phyloP scores from a whole-genome alignment of 64 coral and sea anemone species.

The Pocillopora verrucosa region DNA sequence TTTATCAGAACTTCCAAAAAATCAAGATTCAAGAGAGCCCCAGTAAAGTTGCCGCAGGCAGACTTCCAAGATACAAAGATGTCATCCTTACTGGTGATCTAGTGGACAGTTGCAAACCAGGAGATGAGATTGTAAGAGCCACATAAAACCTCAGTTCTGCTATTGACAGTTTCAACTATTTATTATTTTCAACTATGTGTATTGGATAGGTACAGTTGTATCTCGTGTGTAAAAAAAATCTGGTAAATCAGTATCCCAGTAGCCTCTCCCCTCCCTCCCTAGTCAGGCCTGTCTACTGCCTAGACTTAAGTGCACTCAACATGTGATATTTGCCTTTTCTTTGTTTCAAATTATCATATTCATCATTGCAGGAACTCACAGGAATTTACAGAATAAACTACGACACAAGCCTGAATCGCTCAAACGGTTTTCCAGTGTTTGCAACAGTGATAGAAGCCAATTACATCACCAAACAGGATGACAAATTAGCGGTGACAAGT shows the following conservation, averaged over 20 bases:
- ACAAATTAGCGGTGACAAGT: slow-evolving; percentile 98
- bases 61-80: slow-evolving; percentile 95
- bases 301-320: too few species aligned
- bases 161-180: not conserved
- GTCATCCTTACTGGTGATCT: slow-evolving; percentile 89
- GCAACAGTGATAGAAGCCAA: slow-evolving; percentile 99
- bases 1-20: slow-evolving; percentile 97
- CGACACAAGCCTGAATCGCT: slow-evolving; percentile 81
- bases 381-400: slow-evolving; percentile 99
- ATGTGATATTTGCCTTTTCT: too few species aligned
- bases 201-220: too few species aligned
- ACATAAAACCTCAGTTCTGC: not conserved
- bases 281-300: too few species aligned
- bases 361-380: slow-evolving; percentile 78
- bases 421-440: slow-evolving; percentile 98
- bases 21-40: slow-evolving; percentile 99
- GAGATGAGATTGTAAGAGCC: slow-evolving; percentile 97
- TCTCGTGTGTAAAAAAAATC: too few species aligned
- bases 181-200: too few species aligned
- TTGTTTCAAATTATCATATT: not conserved
- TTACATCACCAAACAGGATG: slow-evolving; percentile 98
- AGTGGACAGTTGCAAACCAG: slow-evolving; percentile 96
- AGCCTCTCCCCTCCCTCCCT: too few species aligned
- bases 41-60: slow-evolving; percentile 91
- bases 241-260: too few species aligned